Evolutionary conservation across 1,140 invertebrate species (phyloP), one percentile per base, ranked within the genome.

Genomic region (Philopotamus ludificatus): DNA sequence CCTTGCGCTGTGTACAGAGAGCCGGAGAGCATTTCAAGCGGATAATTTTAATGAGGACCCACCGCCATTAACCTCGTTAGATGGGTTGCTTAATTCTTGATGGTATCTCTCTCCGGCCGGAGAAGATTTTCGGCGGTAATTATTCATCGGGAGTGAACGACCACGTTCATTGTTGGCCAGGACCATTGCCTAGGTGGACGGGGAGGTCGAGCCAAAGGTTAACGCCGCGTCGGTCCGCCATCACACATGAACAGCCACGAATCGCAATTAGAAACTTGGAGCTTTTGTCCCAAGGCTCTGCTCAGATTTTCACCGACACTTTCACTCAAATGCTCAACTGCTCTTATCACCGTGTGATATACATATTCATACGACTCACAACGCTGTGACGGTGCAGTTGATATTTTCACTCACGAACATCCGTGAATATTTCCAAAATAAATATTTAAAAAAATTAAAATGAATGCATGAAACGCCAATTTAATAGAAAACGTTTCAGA

Each of bases 11-110:
- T 34, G 12, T 34, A 12, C 28, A 34, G 28, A 34, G 28, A 12
- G 12, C 28, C 45, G 50, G 28, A 28, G 23, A 18, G 7, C 39
- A 64, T 64, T 39, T 58, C 53, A 34, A 65, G 63, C 63, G 63
- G 22, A 57, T 65, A 59, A 65, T 65, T 65, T 65, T 65, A 65
- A 65, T 58, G 54, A 50, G 28, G 34, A 8, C 15, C 21, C 25
- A 15, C 26, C n/a, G 63, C 44, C 63, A 65, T 65, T 59, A 65
- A 44, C 44, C 63, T 65, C 54, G 54, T 42, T 42, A 39, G 18
- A 41, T 3, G 44, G 44, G 34, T 58, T 65, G 63, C 53, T 58
- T 65, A 65, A 58, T 58, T 50, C 63, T 34, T 22, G 42, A 55
- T 57, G 53, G 39, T 65, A 57, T 50, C 63, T 44, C n/a, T 57